phyloP scores from a whole-genome alignment of 2,888 invertebrate species.

The Andrena bucephala region DNA sequence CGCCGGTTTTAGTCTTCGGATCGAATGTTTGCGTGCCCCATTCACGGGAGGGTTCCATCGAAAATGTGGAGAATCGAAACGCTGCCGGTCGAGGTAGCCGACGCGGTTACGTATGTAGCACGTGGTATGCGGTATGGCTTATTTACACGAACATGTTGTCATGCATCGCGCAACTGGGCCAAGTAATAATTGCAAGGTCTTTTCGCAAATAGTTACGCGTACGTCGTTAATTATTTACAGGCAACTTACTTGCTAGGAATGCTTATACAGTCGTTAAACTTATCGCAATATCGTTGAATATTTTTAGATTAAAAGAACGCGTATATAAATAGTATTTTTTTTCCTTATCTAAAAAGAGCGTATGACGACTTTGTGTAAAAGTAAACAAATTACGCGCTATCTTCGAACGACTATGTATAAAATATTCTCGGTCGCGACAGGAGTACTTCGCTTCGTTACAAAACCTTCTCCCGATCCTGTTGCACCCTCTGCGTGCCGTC shows the following conservation, averaged over 20 bases:
- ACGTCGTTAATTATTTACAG: slow-evolving; percentile 68
- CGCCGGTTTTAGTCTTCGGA: background rate
- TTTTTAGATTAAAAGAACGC: slow-evolving; percentile 58
- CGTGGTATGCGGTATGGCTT: background rate
- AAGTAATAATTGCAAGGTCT: slow-evolving; percentile 40
- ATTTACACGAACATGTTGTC: slow-evolving; percentile 25
- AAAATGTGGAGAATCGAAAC: background rate
- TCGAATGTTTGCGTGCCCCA: too few species aligned
- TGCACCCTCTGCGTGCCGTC: background rate
- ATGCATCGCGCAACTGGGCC: slow-evolving; percentile 28
- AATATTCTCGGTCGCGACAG: slow-evolving; percentile 44
- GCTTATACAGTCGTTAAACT: slow-evolving; percentile 62
- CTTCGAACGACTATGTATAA: slow-evolving; percentile 9
- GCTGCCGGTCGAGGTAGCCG: slow-evolving; percentile 10
- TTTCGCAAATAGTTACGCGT: slow-evolving; percentile 54
- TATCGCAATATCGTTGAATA: slow-evolving; percentile 60
- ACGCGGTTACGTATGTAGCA: background rate
- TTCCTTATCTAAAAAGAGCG: slow-evolving; percentile 58
- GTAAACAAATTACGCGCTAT: slow-evolving; percentile 56
- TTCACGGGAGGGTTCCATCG: background rate
- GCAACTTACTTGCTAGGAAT: slow-evolving; percentile 63
- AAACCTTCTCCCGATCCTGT: background rate
- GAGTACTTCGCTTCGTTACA: background rate
- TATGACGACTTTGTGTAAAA: slow-evolving; percentile 58
- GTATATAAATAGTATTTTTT: slow-evolving; percentile 65